These are phyloP conservation scores for Pyrocoelia pectoralis DNA, from an alignment of 2,888 invertebrate genomes.

Conservation along the genomic window DNA sequence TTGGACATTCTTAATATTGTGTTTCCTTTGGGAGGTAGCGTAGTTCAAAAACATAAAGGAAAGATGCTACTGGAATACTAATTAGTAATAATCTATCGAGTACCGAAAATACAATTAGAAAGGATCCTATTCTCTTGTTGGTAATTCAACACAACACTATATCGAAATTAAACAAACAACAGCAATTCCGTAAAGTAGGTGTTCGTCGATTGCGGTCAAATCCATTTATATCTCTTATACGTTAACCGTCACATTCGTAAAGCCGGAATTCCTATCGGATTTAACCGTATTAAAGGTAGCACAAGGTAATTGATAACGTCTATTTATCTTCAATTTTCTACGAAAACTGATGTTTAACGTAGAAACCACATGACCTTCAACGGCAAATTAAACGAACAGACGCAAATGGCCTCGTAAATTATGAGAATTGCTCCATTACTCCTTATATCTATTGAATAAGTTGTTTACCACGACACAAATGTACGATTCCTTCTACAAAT, in stretches of 20 bases:
- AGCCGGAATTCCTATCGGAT: conserved; percentile 19
- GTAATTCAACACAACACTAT: conserved; percentile 13
- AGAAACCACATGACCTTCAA: conserved; percentile 22
- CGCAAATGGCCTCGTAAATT: conserved; percentile 29
- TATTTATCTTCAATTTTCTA: conserved; percentile 31
- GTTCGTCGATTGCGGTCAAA: conserved; percentile 12
- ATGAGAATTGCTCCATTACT: conserved; percentile 29
- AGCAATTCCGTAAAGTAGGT: conserved; percentile 9
- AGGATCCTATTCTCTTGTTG: background rate
- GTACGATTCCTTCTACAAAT: conserved; percentile 9
- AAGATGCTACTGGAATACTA: conserved; percentile 6
- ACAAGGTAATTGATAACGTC: conserved; percentile 35
- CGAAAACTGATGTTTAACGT: conserved; percentile 21
- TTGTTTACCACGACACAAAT: conserved; percentile 12
- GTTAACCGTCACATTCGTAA: conserved; percentile 10
- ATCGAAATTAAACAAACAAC: conserved; percentile 22
- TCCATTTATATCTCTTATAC: conserved; percentile 19
- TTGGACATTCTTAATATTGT: too few relatives aligned
- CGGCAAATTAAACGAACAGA: conserved; percentile 27
- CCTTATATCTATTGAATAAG: conserved; percentile 23
- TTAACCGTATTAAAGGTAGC: conserved; percentile 28
- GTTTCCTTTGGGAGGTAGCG: too few relatives aligned
- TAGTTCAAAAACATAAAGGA: background rate
- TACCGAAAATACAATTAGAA: conserved; percentile 11
- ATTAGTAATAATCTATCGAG: background rate